phyloP scores from a whole-genome alignment of 1,140 invertebrate species.

The Sarcophaga bullata region DNA sequence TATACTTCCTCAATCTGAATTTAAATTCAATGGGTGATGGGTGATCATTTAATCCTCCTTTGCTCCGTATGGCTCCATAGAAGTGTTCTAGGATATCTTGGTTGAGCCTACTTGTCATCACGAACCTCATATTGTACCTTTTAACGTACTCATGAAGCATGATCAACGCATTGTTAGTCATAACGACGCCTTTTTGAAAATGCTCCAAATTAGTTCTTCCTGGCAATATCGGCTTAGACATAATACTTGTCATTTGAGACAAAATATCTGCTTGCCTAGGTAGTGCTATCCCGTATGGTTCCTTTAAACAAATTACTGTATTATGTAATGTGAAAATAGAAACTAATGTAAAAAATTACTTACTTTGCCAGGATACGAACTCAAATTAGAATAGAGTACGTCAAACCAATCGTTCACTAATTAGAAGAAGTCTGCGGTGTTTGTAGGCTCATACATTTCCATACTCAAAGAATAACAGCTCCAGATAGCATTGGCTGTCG shows the following conservation, averaged over 20 bases:
- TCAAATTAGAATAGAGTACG: background rate
- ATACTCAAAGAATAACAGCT: conserved; percentile 21
- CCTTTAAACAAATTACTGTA: background rate
- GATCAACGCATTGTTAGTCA: too few relatives aligned
- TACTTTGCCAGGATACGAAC: background rate
- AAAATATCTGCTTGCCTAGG: too few relatives aligned
- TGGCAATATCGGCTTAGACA: conserved; percentile 1
- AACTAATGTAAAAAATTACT: background rate
- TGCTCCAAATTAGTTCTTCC: background rate
- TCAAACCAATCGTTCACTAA: conserved; percentile 32
- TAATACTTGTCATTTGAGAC: background rate
- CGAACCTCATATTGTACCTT: too few relatives aligned
- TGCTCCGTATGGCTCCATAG: conserved; percentile 52
- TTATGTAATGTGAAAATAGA: background rate
- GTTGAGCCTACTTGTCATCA: too few relatives aligned
- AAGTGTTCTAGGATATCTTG: too few relatives aligned
- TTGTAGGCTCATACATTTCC: conserved; percentile 21
- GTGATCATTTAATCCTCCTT: conserved; percentile 50
- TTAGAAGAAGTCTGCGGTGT: conserved; percentile 28
- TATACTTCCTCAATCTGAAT: conserved; percentile 47
- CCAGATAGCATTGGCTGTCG: background rate
- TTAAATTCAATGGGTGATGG: conserved; percentile 52
- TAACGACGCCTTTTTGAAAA: conserved; percentile 36
- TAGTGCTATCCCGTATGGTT: background rate
- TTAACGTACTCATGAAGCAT: too few relatives aligned